Percentiles rank a stretch among this genome's conserved stretches.
These are phyloP conservation scores for Callionymus lyra DNA, from an alignment of 2,113 vertebrate species.

Conservation along the genomic window DNA sequence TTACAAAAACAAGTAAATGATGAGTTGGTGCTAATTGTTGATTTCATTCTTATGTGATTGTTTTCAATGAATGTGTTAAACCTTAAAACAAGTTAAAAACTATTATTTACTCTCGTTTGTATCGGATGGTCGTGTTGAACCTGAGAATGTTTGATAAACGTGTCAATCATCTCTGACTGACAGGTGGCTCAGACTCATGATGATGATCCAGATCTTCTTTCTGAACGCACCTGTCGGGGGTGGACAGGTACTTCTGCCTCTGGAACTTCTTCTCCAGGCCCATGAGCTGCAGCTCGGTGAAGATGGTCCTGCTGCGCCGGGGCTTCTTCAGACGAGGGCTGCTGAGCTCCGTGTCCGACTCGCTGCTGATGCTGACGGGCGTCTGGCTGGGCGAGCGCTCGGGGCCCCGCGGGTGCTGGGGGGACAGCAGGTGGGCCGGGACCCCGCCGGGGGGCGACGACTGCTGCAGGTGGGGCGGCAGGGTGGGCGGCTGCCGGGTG, in stretches of 20 bases:
- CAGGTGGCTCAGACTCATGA: no score
- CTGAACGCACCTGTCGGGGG: slow-evolving; percentile 84
- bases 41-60: no score
- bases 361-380: slow-evolving; percentile 79
- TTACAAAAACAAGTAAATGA: no score
- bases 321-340: slow-evolving; percentile 80
- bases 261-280: slow-evolving; percentile 98
- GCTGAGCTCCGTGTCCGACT: slow-evolving; percentile 83
- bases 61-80: no score
- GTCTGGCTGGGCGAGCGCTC: slow-evolving; percentile 68
- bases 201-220: not conserved
- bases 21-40: no score
- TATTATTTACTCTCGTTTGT: no score
- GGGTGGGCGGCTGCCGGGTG: slow-evolving; percentile 74
- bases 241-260: slow-evolving; percentile 98
- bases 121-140: no score
- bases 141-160: no score
- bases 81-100: no score
- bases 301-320: slow-evolving; percentile 91
- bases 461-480: slow-evolving; percentile 69
- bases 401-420: slow-evolving; percentile 18
- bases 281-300: slow-evolving; percentile 96
- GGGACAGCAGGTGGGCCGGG: slow-evolving; percentile 52
- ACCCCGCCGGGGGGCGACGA: slow-evolving; percentile 50
- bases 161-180: no score